Evolutionary conservation across 2,888 invertebrate species (phyloP), one percentile per base, ranked within the genome.

Genomic region (Torymus tubicola): DNA sequence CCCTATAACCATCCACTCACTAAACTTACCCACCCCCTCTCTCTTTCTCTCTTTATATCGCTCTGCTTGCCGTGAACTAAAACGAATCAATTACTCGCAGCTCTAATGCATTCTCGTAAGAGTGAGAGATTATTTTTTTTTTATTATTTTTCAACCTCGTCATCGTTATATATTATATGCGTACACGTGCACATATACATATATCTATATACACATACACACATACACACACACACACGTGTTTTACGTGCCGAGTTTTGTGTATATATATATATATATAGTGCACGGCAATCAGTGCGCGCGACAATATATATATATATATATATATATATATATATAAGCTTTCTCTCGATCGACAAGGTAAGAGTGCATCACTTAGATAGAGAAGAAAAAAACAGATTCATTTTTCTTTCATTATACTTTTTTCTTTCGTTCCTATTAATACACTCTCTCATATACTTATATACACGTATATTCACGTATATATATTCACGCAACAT

Each of bases 51-150:
- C 21, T 21, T 2, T 21, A 21, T 21, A 55, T 18, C 52, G 69
- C 64, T 52, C 73, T 67, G 78, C 57, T 75, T 78, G 74, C 61
- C 73, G 70, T 75, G 61, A n/a, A 81, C 65, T 61, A 21, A 64
- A 65, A 69, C 61, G 77, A 73, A 24, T 69, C 69, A 73, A 78
- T 81, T 69, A 81, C 67, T 72, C 61, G 21, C 53, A 31, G 5
- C 50, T n/a, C 55, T 78, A 71, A 78, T 58, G 61, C 24, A 71
- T 65, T 65, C 42, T 31, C 24, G 50, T 21, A n/a, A 55, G 55
- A 10, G 21, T 42, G 11, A 42, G 11, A 11, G 50, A 14, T 16
- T 16, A 21, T 57, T 55, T 70, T 42, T 57, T 55, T 70, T 71
- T 69, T 50, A 55, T 55, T 70, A 21, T 57, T 55, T 70, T 71